Percentiles rank a stretch among this genome's conserved stretches.
Evolutionary conservation across 2,888 invertebrate genomes (phyloP).

Genomic region (Nebria brevicollis): DNA sequence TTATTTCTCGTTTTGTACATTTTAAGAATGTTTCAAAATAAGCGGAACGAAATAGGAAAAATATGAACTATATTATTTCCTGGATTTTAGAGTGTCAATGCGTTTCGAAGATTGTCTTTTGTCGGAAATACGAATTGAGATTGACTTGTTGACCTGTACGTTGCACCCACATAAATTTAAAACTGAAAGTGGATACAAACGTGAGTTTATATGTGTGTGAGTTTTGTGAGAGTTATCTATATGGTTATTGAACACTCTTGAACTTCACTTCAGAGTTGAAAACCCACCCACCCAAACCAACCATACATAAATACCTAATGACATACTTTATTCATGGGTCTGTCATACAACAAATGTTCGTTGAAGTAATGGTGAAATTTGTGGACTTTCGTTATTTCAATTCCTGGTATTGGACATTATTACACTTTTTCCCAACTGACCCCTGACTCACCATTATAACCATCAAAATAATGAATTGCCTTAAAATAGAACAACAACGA

Average conservation of each 20-base stretch:
- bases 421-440: not conserved
- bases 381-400: not conserved
- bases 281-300: not conserved
- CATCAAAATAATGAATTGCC: too few species aligned
- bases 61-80: not conserved
- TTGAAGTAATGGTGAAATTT: not conserved
- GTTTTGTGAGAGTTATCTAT: not conserved
- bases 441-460: too few species aligned
- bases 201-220: not conserved
- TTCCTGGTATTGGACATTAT: not conserved
- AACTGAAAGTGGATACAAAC: not conserved
- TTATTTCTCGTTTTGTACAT: too few species aligned
- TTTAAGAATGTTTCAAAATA: not conserved
- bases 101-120: not conserved
- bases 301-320: not conserved
- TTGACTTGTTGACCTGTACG: not conserved
- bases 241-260: not conserved
- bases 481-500: not conserved
- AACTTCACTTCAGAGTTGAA: not conserved
- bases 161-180: not conserved
- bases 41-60: conserved; percentile 16
- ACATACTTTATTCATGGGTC: not conserved
- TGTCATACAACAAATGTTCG: not conserved
- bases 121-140: not conserved
- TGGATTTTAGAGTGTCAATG: not conserved